Conservation (phyloP, 2,113 vertebrate species). For the Silurus asotus region DNA sequence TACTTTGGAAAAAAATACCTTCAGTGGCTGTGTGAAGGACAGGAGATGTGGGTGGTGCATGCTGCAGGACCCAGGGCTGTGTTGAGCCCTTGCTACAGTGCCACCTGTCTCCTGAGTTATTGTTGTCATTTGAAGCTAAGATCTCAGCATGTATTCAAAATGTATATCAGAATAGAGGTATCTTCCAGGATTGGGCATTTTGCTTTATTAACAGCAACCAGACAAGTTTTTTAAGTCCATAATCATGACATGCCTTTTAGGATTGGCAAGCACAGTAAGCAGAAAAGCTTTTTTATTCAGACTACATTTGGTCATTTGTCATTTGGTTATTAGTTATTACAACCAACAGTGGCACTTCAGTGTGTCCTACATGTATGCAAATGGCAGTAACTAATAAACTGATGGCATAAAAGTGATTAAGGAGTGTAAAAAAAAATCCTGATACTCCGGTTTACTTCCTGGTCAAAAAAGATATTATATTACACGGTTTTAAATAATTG, state of each 20-base stretch:
- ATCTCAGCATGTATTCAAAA: constrained; percentile 7
- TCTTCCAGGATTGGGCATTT: constrained; percentile 14
- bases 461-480: too few relatives aligned
- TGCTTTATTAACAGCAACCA: constrained; percentile 5
- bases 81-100: background rate
- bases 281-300: too few relatives aligned
- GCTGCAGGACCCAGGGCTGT: background rate
- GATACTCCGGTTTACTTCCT: too few relatives aligned
- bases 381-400: background rate
- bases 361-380: background rate
- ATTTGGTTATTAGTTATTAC: background rate
- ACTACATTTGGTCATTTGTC: background rate
- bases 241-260: background rate
- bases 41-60: background rate
- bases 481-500: too few relatives aligned
- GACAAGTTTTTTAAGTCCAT: background rate
- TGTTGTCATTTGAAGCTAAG: background rate
- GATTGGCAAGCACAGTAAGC: background rate
- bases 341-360: background rate
- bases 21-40: constrained; percentile 57
- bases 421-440: too few relatives aligned
- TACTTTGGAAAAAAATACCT: constrained; percentile 56
- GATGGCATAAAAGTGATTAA: background rate
- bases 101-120: background rate
- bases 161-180: constrained; percentile 1